Percentiles rank a stretch among this genome's conserved stretches.
phyloP scores from a whole-genome alignment of 1,140 invertebrate genomes.

The Pogonus chalceus region DNA sequence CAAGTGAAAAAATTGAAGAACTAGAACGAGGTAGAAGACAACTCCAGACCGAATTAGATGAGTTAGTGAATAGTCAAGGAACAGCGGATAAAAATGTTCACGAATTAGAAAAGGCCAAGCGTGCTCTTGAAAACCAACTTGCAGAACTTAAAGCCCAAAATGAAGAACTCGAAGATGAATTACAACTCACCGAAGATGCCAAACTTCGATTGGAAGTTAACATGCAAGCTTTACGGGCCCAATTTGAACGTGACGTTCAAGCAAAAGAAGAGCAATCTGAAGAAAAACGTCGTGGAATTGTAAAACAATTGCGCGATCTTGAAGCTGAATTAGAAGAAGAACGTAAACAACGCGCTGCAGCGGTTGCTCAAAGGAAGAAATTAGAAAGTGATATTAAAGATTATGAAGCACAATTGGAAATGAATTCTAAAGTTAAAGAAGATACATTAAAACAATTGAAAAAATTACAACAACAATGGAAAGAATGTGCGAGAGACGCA shows the following conservation, averaged over 20 bases:
- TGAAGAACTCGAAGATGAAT: conserved; percentile 95
- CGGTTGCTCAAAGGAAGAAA: conserved; percentile 84
- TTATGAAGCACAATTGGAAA: conserved; percentile 85
- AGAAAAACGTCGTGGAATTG: conserved; percentile 84
- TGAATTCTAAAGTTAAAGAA: conserved; percentile 95
- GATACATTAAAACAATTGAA: conserved; percentile 93
- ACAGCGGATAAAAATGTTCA: conserved; percentile 97
- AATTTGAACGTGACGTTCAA: conserved; percentile 86
- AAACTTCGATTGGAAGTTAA: conserved; percentile 95
- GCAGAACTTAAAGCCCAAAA: conserved; percentile 89
- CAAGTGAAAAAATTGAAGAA: conserved; percentile 82
- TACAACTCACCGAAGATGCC: conserved; percentile 94
- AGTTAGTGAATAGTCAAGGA: conserved; percentile 88
- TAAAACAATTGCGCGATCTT: conserved; percentile 88
- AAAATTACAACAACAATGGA: conserved; percentile 84
- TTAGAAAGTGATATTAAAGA: conserved; percentile 91
- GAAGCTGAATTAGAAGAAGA: conserved; percentile 95
- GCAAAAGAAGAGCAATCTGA: conserved; percentile 93
- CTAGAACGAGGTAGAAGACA: conserved; percentile 72
- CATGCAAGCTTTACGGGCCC: conserved; percentile 90
- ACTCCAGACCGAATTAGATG: conserved; percentile 87
- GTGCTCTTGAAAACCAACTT: conserved; percentile 82
- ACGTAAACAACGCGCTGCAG: conserved; percentile 81
- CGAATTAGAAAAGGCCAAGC: conserved; percentile 93
- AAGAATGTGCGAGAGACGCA: conserved; percentile 82